Conservation (phyloP, 2,888 invertebrate genomes). For the Zele albiditarsus region DNA sequence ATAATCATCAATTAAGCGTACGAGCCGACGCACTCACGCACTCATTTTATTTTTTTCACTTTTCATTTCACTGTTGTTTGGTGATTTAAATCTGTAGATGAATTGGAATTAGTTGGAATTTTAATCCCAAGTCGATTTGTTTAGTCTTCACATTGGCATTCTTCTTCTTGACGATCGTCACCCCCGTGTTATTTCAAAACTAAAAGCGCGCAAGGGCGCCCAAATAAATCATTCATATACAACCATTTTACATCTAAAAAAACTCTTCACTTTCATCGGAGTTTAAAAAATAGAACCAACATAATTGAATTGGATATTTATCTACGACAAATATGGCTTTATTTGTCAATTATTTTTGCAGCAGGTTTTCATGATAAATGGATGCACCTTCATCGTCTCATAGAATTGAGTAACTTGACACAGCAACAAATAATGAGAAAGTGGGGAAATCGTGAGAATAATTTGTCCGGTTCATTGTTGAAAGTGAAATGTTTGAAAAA, state of each 20-base stretch:
- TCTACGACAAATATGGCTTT: neutral
- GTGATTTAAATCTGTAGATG: constrained; percentile 7
- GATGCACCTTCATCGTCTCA: constrained; percentile 64
- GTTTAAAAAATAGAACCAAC: neutral
- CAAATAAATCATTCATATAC: constrained; percentile 23
- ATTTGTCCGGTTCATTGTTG: constrained; percentile 50
- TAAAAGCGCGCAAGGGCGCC: neutral
- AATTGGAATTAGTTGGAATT: neutral
- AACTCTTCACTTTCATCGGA: constrained; percentile 35
- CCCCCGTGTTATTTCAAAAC: constrained; percentile 1
- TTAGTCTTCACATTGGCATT: constrained; percentile 26
- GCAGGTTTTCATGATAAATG: constrained; percentile 66
- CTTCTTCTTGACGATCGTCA: neutral
- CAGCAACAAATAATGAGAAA: constrained; percentile 68
- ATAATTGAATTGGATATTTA: neutral
- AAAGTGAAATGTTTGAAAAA: constrained; percentile 49
- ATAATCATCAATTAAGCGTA: constrained; percentile 31
- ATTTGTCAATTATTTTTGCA: constrained; percentile 58
- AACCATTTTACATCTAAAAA: constrained; percentile 6
- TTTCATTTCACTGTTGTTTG: neutral
- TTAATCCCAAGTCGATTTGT: constrained; percentile 34
- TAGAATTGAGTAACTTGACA: constrained; percentile 68
- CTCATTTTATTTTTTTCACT: constrained; percentile 6
- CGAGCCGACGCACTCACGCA: constrained; percentile 41
- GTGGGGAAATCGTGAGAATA: constrained; percentile 65